Percentiles rank a stretch among this genome's conserved stretches.
Evolutionary conservation across 2,888 invertebrate genomes (phyloP).

Genomic region (Lepidocyrtoides sp.): DNA sequence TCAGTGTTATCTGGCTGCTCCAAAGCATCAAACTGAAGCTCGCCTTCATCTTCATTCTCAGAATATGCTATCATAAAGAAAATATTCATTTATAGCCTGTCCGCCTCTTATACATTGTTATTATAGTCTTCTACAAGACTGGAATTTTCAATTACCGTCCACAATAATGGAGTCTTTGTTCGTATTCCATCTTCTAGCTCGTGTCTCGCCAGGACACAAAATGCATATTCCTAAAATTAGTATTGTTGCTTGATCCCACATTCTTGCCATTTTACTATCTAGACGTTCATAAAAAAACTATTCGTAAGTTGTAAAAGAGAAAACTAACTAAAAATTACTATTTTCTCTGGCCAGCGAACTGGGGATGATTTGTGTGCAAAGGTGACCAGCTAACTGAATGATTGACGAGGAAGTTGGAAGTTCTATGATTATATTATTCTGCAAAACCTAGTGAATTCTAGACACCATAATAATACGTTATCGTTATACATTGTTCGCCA

Average conservation of each 20-base stretch:
- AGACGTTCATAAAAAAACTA: too few relatives aligned
- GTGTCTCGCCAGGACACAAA: not conserved
- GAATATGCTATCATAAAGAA: constrained; percentile 59
- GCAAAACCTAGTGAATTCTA: not conserved
- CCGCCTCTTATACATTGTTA: too few relatives aligned
- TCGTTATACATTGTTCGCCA: not conserved
- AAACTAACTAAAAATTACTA: too few relatives aligned
- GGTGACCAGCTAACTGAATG: constrained; percentile 60
- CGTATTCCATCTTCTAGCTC: constrained; percentile 80
- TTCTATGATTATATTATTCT: constrained; percentile 37
- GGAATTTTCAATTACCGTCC: constrained; percentile 70
- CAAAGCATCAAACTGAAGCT: constrained; percentile 73
- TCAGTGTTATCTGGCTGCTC: constrained; percentile 74
- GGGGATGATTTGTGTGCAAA: not conserved
- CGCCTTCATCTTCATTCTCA: constrained; percentile 73
- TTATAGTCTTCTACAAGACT: not conserved
- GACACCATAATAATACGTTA: not conserved
- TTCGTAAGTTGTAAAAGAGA: too few relatives aligned
- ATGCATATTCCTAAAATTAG: constrained; percentile 8
- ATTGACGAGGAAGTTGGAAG: constrained; percentile 69
- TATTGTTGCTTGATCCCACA: not conserved
- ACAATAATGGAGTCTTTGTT: constrained; percentile 82
- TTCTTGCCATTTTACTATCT: constrained; percentile 22
- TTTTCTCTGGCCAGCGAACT: too few relatives aligned
- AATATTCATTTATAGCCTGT: too few relatives aligned